phyloP scores from a whole-genome alignment of 2,113 vertebrate genomes.

The Melanerpes aurifrons region DNA sequence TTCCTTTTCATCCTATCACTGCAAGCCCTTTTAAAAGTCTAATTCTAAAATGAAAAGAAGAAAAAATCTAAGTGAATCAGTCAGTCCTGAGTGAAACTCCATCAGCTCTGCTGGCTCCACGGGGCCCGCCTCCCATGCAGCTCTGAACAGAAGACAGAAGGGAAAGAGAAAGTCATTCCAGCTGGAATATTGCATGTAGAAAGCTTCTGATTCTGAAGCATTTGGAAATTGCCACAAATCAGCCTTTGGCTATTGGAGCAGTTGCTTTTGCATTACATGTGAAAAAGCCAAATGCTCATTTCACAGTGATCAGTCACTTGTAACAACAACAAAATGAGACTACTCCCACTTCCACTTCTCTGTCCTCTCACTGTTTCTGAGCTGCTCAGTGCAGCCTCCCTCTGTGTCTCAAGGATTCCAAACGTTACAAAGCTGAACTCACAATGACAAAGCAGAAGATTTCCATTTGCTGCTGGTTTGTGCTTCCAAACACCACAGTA shows the following conservation, averaged over 20 bases:
- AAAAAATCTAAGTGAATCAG: not conserved
- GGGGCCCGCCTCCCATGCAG: not conserved
- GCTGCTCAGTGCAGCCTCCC: not conserved
- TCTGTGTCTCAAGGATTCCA: not conserved
- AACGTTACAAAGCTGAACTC: not conserved
- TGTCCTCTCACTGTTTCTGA: not conserved
- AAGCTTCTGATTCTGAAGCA: conserved; percentile 53
- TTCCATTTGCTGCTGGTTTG: not conserved
- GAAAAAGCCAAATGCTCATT: conserved; percentile 13
- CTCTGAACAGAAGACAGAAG: not conserved
- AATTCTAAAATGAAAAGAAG: no score
- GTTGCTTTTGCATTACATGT: conserved; percentile 28
- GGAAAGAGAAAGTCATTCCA: conserved; percentile 47
- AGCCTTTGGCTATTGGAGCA: conserved; percentile 24
- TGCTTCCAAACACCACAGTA: not conserved
- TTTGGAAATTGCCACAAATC: conserved; percentile 49
- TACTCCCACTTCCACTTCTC: not conserved
- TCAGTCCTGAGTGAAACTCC: not conserved
- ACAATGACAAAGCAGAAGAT: not conserved
- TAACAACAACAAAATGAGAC: not conserved
- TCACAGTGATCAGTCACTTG: not conserved
- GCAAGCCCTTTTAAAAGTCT: no score
- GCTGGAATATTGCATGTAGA: conserved; percentile 51
- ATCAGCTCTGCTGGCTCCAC: not conserved
- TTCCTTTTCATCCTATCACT: no score